Evolutionary conservation across 2,113 vertebrate species (phyloP).

Genomic region (Cacatua alba): DNA sequence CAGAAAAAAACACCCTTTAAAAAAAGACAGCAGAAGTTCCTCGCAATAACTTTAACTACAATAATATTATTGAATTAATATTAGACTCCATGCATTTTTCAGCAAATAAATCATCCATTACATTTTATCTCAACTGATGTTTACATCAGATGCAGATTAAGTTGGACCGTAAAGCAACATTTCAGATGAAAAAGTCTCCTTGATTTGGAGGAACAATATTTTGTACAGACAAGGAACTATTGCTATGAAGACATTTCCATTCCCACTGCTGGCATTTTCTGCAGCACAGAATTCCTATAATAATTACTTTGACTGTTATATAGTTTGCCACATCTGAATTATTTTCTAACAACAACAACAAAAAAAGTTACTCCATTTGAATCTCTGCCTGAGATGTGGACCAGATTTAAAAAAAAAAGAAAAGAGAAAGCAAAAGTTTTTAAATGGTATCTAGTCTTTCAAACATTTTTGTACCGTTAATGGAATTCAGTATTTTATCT

Average conservation of each 20-base stretch:
- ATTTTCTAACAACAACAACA: background rate
- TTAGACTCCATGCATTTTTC: background rate
- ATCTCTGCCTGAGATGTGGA: background rate
- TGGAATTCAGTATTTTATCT: background rate
- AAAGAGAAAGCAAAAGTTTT: background rate
- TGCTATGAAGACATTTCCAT: background rate
- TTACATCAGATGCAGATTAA: background rate
- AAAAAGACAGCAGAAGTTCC: background rate
- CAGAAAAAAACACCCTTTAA: background rate
- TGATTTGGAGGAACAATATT: background rate
- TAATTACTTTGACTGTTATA: background rate
- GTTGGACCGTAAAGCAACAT: background rate
- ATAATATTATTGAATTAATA: background rate
- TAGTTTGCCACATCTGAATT: background rate
- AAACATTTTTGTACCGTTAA: background rate
- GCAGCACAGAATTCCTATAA: background rate
- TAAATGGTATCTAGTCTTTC: background rate
- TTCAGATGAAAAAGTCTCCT: background rate
- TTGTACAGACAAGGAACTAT: background rate
- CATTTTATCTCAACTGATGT: background rate
- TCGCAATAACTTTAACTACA: background rate
- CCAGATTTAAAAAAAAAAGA: rapidly evolving
- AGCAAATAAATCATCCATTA: background rate
- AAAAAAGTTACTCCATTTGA: background rate
- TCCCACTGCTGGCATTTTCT: background rate